Evolutionary conservation across 2,888 invertebrate species (phyloP), one percentile per base, ranked within the genome.

Genomic region (Podotricha telesiphe): DNA sequence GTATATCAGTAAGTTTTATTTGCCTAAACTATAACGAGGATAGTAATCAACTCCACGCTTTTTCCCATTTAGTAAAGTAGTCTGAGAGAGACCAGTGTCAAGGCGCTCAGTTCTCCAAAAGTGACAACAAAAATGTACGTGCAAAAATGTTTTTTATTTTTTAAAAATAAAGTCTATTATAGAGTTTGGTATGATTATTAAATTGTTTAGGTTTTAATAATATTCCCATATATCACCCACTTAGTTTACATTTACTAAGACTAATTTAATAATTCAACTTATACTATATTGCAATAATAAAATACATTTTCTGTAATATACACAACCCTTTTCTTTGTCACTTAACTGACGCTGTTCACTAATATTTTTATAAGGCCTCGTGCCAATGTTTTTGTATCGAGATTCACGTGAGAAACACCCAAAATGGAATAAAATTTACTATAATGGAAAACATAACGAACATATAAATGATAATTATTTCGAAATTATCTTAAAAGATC

Each of bases 361-460:
- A 48, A 61, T 69, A 69, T 69, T 65, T 51, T 65, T 42, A 6
- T 45, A 65, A 56, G 42, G 65, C 3, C 70, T 65, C 65, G 72
- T 68, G 67, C 13, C 53, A n/a, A 40, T 72, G 70, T 72, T 67
- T 56, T 67, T 65, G 17, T 65, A 28, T 28, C 45, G 56, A 67
- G 62, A 65, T 69, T 69, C 70, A 20, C 67, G 67, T 72, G 72
- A 47, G 72, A 72, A 67, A 55, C 19, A n/a, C 15, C 2, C 48
- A 8, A 40, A 45, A 22, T 42, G 19, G 17, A 19, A 61, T 37
- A 48, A 37, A 19, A 65, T 19, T 47, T 58, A 22, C 15, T 22
- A 1, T 64, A 55, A 19, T n/a, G 13, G 37, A 40, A 22, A 55
- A 48, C 20, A 28, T 22, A 51, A 15, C n/a, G 8, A 13, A 0